Evolutionary conservation across 1,140 invertebrate species (phyloP).

Genomic region (Temnothorax nylanderi): DNA sequence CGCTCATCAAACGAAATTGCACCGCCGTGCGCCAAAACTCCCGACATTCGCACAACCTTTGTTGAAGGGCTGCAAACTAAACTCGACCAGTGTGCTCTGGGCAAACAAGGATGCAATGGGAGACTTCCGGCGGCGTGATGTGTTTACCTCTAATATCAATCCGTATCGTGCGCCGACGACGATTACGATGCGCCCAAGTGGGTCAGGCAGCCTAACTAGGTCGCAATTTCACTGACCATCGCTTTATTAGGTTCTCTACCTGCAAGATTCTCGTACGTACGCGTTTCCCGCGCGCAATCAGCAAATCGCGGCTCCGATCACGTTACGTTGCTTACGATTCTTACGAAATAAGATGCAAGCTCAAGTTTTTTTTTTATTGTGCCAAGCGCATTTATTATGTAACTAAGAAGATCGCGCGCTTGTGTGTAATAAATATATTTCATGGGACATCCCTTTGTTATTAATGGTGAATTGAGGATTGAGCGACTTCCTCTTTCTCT

Average conservation of each 20-base stretch:
- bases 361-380: neutral
- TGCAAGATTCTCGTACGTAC: constrained; percentile 24
- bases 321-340: neutral
- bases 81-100: constrained; percentile 1
- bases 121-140: constrained; percentile 11
- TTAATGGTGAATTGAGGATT: neutral
- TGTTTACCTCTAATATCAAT: constrained; percentile 70
- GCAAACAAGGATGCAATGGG: constrained; percentile 34
- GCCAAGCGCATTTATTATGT: neutral
- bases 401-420: neutral
- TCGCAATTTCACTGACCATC: constrained; percentile 66
- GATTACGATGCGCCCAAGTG: constrained; percentile 66
- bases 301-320: neutral
- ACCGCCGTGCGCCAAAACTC: neutral
- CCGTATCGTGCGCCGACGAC: constrained; percentile 50
- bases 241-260: constrained; percentile 58
- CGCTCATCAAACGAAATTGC: constrained; percentile 4
- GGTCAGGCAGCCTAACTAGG: constrained; percentile 66
- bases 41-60: constrained; percentile 18
- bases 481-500: neutral
- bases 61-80: constrained; percentile 13
- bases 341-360: neutral
- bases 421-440: neutral
- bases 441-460: neutral
- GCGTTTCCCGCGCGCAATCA: constrained; percentile 27